phyloP scores from a whole-genome alignment of 2,113 vertebrate species.

The Sylvilagus bachmani region DNA sequence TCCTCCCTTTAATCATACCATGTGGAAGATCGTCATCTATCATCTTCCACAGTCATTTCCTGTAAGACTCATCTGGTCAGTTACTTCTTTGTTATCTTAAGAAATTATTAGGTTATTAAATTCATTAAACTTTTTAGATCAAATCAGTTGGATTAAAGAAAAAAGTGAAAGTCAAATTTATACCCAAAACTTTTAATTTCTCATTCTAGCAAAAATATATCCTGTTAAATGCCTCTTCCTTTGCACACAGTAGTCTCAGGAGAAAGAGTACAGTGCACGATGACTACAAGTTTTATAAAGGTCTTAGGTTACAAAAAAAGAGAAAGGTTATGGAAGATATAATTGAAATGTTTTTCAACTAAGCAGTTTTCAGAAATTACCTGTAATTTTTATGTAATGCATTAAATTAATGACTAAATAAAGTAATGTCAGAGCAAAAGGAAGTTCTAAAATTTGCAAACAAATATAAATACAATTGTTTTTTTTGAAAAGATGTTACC shows the following conservation, averaged over 20 bases:
- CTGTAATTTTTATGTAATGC: neutral
- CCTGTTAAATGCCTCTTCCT: conserved; percentile 5
- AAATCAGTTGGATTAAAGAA: neutral
- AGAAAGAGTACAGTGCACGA: neutral
- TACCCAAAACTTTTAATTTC: neutral
- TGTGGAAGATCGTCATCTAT: neutral
- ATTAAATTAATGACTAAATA: conserved; percentile 29
- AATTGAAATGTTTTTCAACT: neutral
- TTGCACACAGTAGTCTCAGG: neutral
- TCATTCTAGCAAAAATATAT: neutral
- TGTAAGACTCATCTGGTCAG: neutral
- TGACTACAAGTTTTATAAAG: neutral
- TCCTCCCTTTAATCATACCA: neutral
- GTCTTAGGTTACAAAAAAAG: neutral
- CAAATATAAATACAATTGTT: neutral
- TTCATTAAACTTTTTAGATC: neutral
- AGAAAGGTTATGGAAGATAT: neutral
- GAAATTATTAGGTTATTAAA: neutral
- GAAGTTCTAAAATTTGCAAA: neutral
- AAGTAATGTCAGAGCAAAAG: conserved; percentile 12
- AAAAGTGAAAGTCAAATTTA: conserved; percentile 1
- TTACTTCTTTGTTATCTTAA: neutral
- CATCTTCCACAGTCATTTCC: neutral
- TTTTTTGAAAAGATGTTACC: neutral
- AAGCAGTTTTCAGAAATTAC: neutral